Conservation (phyloP, 2,888 invertebrate genomes). For the Cotesia congregata region DNA sequence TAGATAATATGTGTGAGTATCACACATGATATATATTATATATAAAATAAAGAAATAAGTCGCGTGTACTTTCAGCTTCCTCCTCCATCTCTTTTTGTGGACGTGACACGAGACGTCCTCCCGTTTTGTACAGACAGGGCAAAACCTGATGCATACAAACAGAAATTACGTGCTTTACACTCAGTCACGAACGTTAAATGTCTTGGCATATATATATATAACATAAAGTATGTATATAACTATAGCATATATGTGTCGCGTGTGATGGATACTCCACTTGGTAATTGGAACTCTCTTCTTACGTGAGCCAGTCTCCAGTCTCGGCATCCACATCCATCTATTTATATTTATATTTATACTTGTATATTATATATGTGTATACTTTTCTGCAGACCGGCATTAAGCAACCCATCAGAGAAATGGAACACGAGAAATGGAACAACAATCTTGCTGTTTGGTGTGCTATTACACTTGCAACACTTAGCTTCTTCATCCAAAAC, state of each 20-base stretch:
- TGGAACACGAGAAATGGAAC: slow-evolving; percentile 36
- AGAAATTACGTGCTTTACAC: slow-evolving; percentile 26
- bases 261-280: slow-evolving; percentile 10
- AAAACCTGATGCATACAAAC: slow-evolving; percentile 20
- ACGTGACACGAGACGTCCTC: slow-evolving; percentile 31
- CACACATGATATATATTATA: slow-evolving; percentile 13
- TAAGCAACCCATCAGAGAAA: slow-evolving; percentile 23
- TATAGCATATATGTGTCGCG: slow-evolving; percentile 11
- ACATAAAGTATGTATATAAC: slow-evolving; percentile 20
- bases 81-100: slow-evolving; percentile 16
- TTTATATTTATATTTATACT: slow-evolving; percentile 12
- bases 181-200: slow-evolving; percentile 33
- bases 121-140: slow-evolving; percentile 3
- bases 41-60: slow-evolving; percentile 22
- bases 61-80: slow-evolving; percentile 41
- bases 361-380: not conserved
- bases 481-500: slow-evolving; percentile 23
- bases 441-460: slow-evolving; percentile 31
- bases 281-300: slow-evolving; percentile 23
- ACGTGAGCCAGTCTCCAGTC: not conserved
- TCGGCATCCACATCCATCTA: too few relatives aligned
- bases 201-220: slow-evolving; percentile 19
- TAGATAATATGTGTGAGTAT: not conserved
- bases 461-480: slow-evolving; percentile 22
- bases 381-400: not conserved